These are phyloP conservation scores for Ennomos fuscantarius DNA, from an alignment of 2,888 invertebrate species.

Conservation along the genomic window DNA sequence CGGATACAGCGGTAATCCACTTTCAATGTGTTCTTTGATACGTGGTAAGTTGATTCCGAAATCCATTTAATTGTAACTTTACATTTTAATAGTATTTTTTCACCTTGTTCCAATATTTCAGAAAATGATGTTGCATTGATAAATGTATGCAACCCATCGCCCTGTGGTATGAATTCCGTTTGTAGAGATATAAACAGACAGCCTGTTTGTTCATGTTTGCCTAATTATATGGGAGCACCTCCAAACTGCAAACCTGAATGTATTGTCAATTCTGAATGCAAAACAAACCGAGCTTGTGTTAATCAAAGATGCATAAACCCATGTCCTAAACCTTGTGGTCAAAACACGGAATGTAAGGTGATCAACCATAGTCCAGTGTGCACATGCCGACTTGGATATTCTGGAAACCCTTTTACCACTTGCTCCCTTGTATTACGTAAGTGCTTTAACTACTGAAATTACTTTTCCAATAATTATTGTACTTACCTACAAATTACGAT, in stretches of 20 bases:
- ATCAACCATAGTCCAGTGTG: conserved; percentile 90
- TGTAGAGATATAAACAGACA: conserved; percentile 89
- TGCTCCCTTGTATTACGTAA: conserved; percentile 86
- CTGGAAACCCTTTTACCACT: conserved; percentile 89
- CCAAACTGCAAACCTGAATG: conserved; percentile 88
- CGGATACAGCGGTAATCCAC: conserved; percentile 89
- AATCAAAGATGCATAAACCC: conserved; percentile 89
- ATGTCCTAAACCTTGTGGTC: conserved; percentile 88
- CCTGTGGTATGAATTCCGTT: conserved; percentile 89
- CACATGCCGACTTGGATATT: conserved; percentile 87
- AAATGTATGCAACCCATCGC: conserved; percentile 89
- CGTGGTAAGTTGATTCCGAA: conserved; percentile 59
- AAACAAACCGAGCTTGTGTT: conserved; percentile 87
- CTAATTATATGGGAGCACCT: conserved; percentile 87
- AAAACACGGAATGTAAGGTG: conserved; percentile 88
- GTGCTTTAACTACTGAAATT: conserved; percentile 42
- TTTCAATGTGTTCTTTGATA: conserved; percentile 75
- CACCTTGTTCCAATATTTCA: conserved; percentile 47
- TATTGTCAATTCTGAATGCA: conserved; percentile 87
- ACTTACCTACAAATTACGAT: background rate
- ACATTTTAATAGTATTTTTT: conserved; percentile 3
- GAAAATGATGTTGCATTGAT: conserved; percentile 62
- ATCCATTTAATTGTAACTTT: background rate
- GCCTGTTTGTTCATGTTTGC: conserved; percentile 89
- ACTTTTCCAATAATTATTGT: too few relatives aligned